A percentile compares a stretch with the other conserved stretches of the same genome.
These are phyloP conservation scores for Sebastes alutus DNA, from an alignment of 2,797 vertebrate species.

Conservation along the genomic window DNA sequence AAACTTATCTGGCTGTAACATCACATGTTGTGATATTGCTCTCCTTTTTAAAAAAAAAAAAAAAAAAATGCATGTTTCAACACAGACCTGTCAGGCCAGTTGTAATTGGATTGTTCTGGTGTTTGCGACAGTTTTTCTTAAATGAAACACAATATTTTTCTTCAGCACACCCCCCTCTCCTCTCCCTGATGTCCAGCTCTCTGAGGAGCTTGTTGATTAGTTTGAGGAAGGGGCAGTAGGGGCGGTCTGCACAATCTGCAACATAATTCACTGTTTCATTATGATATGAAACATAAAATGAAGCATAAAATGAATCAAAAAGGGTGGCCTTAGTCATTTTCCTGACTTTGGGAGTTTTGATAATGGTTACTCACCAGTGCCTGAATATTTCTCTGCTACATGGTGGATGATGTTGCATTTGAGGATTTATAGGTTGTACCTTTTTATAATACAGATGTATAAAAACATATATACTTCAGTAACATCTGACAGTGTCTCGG, in stretches of 20 bases:
- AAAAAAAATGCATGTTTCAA: conserved; percentile 33
- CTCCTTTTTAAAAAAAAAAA: conserved; percentile 6
- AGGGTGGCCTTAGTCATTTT: conserved; percentile 83
- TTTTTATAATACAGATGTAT: conserved; percentile 63
- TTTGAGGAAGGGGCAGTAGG: conserved; percentile 27
- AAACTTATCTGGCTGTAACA: conserved; percentile 63
- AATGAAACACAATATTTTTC: conserved; percentile 44
- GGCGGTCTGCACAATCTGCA: conserved; percentile 48
- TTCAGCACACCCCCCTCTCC: conserved; percentile 8
- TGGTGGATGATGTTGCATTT: conserved; percentile 62
- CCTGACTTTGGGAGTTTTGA: conserved; percentile 73
- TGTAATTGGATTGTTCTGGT: conserved; percentile 50
- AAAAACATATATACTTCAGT: conserved; percentile 61
- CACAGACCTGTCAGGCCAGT: conserved; percentile 42
- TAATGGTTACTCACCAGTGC: conserved; percentile 82
- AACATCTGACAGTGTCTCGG: conserved; percentile 55
- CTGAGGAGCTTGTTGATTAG: conserved; percentile 38
- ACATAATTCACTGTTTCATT: conserved; percentile 59
- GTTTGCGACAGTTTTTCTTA: conserved; percentile 36
- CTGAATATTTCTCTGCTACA: conserved; percentile 75
- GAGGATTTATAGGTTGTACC: conserved; percentile 64
- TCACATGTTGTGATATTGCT: conserved; percentile 72
- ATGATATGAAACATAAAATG: conserved; percentile 45
- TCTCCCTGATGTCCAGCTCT: conserved; percentile 23
- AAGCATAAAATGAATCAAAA: conserved; percentile 51